Conservation (phyloP, 2,113 vertebrate genomes). For the Mus spicilegus region DNA sequence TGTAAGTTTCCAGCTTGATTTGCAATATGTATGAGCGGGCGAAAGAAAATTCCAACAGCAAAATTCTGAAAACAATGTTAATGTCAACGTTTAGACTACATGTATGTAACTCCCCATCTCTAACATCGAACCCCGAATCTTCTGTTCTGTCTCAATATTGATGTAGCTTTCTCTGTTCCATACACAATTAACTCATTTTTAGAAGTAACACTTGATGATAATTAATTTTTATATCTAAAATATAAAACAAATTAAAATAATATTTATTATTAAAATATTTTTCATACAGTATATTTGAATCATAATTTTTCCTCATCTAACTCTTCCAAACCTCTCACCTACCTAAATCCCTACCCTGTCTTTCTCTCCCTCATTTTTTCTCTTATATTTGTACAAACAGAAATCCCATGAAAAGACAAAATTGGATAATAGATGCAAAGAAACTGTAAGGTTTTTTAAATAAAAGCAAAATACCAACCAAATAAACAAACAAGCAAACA, state of each 20-base stretch:
- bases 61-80: slow-evolving; percentile 49
- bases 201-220: not conserved
- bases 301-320: not conserved
- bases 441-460: not conserved
- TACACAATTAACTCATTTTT: not conserved
- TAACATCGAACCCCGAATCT: not conserved
- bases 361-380: not conserved
- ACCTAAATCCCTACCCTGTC: not conserved
- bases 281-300: not conserved
- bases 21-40: slow-evolving; percentile 28
- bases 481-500: not conserved
- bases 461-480: too few species aligned
- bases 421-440: not conserved
- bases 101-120: not conserved
- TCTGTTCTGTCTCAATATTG: not conserved
- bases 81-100: slow-evolving; percentile 43
- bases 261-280: not conserved
- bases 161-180: not conserved
- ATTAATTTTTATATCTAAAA: slow-evolving; percentile 34
- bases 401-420: not conserved
- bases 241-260: not conserved
- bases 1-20: not conserved
- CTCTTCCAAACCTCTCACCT: too few species aligned
- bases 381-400: not conserved
- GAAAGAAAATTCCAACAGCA: not conserved